Conservation (phyloP, 2,797 vertebrate genomes). For the Melanotaenia boesemani region DNA sequence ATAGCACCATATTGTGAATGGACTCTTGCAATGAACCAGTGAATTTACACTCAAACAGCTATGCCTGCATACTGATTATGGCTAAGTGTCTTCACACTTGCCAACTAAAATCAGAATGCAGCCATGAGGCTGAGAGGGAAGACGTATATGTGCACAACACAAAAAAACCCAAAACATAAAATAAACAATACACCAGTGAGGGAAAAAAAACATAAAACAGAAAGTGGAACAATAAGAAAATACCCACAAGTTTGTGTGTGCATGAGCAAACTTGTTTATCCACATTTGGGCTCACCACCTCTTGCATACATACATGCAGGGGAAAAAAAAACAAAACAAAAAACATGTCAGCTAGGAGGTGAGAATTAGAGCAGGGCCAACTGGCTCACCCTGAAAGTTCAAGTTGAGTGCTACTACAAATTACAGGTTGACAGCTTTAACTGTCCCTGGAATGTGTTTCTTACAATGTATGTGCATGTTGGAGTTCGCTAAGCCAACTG, state of each 20-base stretch:
- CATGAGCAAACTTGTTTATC: slow-evolving; percentile 58
- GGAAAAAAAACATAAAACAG: slow-evolving; percentile 15
- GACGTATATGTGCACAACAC: slow-evolving; percentile 35
- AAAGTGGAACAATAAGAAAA: slow-evolving; percentile 27
- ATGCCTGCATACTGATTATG: slow-evolving; percentile 55
- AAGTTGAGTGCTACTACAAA: slow-evolving; percentile 80
- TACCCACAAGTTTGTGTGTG: slow-evolving; percentile 33
- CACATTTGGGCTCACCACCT: slow-evolving; percentile 54
- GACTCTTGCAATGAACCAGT: slow-evolving; percentile 48
- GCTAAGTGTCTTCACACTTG: slow-evolving; percentile 51
- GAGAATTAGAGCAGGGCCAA: slow-evolving; percentile 75
- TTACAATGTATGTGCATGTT: slow-evolving; percentile 72
- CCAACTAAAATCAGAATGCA: slow-evolving; percentile 66
- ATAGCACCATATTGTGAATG: slow-evolving; percentile 72
- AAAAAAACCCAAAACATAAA: slow-evolving; percentile 13
- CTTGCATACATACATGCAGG: slow-evolving; percentile 33
- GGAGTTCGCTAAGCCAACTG: slow-evolving; percentile 63
- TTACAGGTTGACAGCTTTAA: slow-evolving; percentile 80
- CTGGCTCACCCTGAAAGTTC: slow-evolving; percentile 77
- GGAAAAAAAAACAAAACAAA: slow-evolving; percentile 16
- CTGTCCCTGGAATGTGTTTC: slow-evolving; percentile 69
- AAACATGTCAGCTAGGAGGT: slow-evolving; percentile 66
- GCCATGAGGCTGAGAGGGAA: slow-evolving; percentile 52
- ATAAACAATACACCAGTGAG: slow-evolving; percentile 16
- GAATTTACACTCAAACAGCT: slow-evolving; percentile 59